Evolutionary conservation across 2,888 invertebrate species (phyloP).

Genomic region (Pyrochroa serraticornis): DNA sequence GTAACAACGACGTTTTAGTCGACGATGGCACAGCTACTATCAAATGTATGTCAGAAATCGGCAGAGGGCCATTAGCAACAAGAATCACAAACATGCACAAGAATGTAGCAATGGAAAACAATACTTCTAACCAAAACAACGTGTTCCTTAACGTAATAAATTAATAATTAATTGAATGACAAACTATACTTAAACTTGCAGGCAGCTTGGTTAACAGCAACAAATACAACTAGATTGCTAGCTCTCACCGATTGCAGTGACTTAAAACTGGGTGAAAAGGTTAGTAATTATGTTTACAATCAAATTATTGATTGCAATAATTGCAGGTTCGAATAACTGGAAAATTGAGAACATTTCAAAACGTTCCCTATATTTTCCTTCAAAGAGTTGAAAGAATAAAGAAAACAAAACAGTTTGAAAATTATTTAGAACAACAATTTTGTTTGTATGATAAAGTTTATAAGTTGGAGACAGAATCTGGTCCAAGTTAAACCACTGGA

Average conservation of each 20-base stretch:
- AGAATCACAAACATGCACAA: background rate
- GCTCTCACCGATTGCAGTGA: too few species aligned
- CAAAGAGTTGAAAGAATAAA: background rate
- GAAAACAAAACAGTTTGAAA: background rate
- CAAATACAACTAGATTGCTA: background rate
- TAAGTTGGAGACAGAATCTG: background rate
- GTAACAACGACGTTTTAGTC: background rate
- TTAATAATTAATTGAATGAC: background rate
- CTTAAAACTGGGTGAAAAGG: too few species aligned
- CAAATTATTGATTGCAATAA: too few species aligned
- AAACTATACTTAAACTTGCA: background rate
- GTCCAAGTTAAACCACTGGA: background rate
- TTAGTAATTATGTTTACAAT: too few species aligned
- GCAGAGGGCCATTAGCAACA: background rate
- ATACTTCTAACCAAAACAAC: background rate
- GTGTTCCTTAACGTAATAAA: background rate
- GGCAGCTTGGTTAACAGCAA: background rate
- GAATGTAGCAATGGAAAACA: background rate
- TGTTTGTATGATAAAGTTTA: background rate
- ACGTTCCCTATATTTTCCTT: background rate
- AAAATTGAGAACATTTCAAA: too few species aligned
- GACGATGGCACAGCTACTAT: slow-evolving; percentile 4
- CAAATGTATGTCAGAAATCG: background rate
- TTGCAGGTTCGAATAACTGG: too few species aligned
- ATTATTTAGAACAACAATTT: background rate